phyloP scores from a whole-genome alignment of 2,113 vertebrate species.

The Aegithalos caudatus region DNA sequence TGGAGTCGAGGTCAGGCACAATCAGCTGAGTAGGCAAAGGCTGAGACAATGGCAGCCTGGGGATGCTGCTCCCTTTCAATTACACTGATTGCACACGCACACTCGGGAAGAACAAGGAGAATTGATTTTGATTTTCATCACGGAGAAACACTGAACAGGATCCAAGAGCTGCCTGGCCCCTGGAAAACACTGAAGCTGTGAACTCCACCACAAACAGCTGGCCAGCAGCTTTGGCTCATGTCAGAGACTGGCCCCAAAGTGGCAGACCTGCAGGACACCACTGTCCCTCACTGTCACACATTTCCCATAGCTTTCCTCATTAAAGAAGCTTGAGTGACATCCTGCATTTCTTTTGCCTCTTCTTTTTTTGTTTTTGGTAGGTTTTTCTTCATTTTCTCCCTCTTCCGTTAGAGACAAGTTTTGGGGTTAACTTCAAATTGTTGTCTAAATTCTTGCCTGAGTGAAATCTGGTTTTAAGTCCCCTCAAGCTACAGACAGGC shows the following conservation, averaged over 20 bases:
- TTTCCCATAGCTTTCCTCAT: neutral
- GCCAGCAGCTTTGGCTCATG: neutral
- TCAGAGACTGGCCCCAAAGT: neutral
- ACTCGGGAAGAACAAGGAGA: neutral
- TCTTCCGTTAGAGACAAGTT: neutral
- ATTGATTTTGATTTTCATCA: constrained; percentile 12
- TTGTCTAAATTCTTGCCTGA: neutral
- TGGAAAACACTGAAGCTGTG: neutral
- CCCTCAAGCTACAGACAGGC: neutral
- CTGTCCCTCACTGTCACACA: neutral
- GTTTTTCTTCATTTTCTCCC: neutral
- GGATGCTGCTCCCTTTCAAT: neutral
- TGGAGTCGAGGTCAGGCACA: neutral
- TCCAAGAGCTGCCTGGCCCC: neutral
- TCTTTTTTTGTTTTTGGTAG: neutral
- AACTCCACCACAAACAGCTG: neutral
- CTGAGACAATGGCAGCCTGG: neutral
- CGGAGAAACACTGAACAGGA: neutral
- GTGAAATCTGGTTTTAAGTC: neutral
- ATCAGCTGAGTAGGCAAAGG: neutral
- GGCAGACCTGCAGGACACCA: neutral
- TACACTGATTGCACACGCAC: neutral
- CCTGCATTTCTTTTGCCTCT: neutral
- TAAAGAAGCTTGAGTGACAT: neutral
- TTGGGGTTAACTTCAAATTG: neutral